phyloP scores from a whole-genome alignment of 2,797 vertebrate genomes.

The Jordanella pulchra region DNA sequence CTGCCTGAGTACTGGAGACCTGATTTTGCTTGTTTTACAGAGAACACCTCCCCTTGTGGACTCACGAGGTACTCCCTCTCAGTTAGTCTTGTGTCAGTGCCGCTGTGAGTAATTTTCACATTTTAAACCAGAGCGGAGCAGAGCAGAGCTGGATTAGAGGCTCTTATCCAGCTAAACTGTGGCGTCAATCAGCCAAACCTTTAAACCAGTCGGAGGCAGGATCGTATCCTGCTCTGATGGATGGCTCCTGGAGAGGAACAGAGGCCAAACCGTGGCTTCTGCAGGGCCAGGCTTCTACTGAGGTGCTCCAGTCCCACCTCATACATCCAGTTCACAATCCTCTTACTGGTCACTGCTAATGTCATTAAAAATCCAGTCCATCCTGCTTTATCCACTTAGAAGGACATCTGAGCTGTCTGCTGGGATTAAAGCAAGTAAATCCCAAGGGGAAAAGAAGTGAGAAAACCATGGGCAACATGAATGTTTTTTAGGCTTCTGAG shows the following conservation, averaged over 20 bases:
- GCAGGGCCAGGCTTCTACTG: conserved; percentile 12
- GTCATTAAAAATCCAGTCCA: conserved; percentile 61
- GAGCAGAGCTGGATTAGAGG: conserved; percentile 41
- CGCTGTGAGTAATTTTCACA: conserved; percentile 34
- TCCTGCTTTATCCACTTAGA: conserved; percentile 65
- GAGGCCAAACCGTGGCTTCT: not conserved
- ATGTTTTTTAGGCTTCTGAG: not conserved
- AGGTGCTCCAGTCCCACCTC: conserved; percentile 16
- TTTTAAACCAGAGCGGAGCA: conserved; percentile 25
- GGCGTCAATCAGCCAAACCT: conserved; percentile 45
- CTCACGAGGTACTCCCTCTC: conserved; percentile 7
- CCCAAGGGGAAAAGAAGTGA: conserved; percentile 19
- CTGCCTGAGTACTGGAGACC: not conserved
- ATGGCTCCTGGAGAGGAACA: conserved; percentile 21
- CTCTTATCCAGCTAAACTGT: conserved; percentile 50
- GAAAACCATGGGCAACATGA: conserved; percentile 1
- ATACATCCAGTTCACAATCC: conserved; percentile 60
- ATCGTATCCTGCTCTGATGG: conserved; percentile 29
- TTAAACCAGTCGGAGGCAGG: conserved; percentile 33
- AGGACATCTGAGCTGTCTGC: conserved; percentile 49
- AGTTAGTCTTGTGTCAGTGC: conserved; percentile 16
- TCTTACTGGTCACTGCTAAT: conserved; percentile 68
- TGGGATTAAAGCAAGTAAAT: conserved; percentile 60
- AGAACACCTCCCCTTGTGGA: conserved; percentile 71
- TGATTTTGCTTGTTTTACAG: conserved; percentile 46